A percentile compares a stretch with the other conserved stretches of the same genome.
Conservation (phyloP, 2,797 vertebrate genomes). For the Gymnocypris eckloni region DNA sequence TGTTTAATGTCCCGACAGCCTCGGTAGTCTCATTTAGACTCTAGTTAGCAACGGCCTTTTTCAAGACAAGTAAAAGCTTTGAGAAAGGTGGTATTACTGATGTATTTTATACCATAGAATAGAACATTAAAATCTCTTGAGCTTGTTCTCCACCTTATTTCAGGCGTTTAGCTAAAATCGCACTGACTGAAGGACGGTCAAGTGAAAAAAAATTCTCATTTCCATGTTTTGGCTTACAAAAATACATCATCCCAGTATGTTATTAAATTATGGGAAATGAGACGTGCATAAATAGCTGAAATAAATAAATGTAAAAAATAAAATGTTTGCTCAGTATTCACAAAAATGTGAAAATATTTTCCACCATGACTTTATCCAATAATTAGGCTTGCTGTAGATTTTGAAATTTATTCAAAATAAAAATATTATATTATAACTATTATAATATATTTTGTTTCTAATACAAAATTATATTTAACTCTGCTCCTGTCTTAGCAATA, state of each 20-base stretch:
- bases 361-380: not conserved
- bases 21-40: no score
- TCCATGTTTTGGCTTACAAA: not conserved
- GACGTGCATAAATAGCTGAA: not conserved
- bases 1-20: not conserved
- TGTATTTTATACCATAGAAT: not conserved
- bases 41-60: not conserved
- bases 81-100: not conserved
- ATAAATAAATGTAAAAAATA: not conserved
- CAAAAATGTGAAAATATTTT: not conserved
- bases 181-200: not conserved
- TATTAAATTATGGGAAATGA: not conserved
- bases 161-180: not conserved
- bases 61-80: not conserved
- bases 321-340: not conserved
- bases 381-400: not conserved
- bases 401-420: not conserved
- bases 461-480: no score
- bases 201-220: not conserved
- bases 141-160: not conserved
- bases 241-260: not conserved
- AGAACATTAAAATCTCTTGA: not conserved
- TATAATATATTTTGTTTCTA: not conserved
- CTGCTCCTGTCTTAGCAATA: not conserved
- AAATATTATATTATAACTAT: no score